Evolutionary conservation across 2,888 invertebrate species (phyloP).

Genomic region (Drosophila dives): DNA sequence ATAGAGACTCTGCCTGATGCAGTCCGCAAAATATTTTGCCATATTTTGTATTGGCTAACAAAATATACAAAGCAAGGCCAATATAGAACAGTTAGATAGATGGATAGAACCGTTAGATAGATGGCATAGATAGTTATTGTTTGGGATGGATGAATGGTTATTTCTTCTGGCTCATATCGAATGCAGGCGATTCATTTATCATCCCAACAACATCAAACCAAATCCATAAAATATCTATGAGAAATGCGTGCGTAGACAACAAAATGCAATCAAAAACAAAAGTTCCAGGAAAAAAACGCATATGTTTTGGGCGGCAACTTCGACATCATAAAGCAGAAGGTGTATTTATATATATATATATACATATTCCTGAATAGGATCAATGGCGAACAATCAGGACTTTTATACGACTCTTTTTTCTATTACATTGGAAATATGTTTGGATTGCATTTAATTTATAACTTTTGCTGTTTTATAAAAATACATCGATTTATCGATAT

Average conservation of each 20-base stretch:
- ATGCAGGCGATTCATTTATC: constrained; percentile 57
- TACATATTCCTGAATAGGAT: too few relatives aligned
- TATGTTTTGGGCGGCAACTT: not conserved
- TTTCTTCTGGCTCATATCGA: constrained; percentile 38
- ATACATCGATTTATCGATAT: not conserved
- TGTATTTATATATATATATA: too few relatives aligned
- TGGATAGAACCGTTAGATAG: constrained; percentile 31
- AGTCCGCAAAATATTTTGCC: constrained; percentile 23
- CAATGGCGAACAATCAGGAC: too few relatives aligned
- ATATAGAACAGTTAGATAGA: constrained; percentile 43
- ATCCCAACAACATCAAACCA: constrained; percentile 15
- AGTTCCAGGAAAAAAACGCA: too few relatives aligned
- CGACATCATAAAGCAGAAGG: too few relatives aligned
- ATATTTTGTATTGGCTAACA: constrained; percentile 38
- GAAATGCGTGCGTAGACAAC: constrained; percentile 8
- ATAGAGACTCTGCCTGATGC: constrained; percentile 26
- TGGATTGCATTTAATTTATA: not conserved
- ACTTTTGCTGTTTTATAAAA: not conserved
- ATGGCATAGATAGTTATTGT: constrained; percentile 36
- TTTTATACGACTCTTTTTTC: too few relatives aligned
- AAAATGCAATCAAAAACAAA: not conserved
- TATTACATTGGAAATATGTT: too few relatives aligned
- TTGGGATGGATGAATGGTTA: constrained; percentile 45
- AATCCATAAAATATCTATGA: not conserved
- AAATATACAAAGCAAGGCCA: constrained; percentile 21